phyloP scores from a whole-genome alignment of 1,140 invertebrate species.

The Sitobion miscanthi region DNA sequence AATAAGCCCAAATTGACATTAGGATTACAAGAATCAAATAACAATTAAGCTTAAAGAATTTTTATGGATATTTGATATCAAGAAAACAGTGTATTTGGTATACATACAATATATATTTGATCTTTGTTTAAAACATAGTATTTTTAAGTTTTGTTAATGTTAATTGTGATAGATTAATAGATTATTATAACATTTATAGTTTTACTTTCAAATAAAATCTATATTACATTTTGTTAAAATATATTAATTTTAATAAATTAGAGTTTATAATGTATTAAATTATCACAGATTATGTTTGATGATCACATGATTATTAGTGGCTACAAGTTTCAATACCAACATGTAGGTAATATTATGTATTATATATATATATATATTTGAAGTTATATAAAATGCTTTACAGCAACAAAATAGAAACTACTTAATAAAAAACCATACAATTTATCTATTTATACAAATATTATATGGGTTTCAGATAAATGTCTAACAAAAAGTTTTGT shows the following conservation, averaged over 20 bases:
- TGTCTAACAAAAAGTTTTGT: not conserved
- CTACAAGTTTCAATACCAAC: not conserved
- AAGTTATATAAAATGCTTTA: too few species aligned
- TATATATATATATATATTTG: too few species aligned
- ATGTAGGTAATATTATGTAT: not conserved
- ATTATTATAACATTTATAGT: conserved; percentile 43
- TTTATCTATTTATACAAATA: not conserved
- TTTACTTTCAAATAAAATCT: conserved; percentile 42
- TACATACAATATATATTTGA: conserved; percentile 41
- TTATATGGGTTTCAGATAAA: not conserved
- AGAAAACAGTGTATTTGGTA: conserved; percentile 34
- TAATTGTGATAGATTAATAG: conserved; percentile 55
- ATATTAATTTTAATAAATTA: not conserved
- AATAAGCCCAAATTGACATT: conserved; percentile 40
- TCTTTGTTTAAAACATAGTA: conserved; percentile 46
- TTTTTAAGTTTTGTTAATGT: conserved; percentile 53
- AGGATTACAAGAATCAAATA: conserved; percentile 49
- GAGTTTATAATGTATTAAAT: not conserved
- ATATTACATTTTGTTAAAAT: conserved; percentile 31
- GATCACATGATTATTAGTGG: too few species aligned
- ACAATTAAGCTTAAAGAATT: conserved; percentile 44
- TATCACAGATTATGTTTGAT: too few species aligned
- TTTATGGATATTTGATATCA: conserved; percentile 15
- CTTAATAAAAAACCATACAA: not conserved
- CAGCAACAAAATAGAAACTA: not conserved